These are phyloP conservation scores for Blastobasis adustella DNA, from an alignment of 2,888 invertebrate species.

Conservation along the genomic window DNA sequence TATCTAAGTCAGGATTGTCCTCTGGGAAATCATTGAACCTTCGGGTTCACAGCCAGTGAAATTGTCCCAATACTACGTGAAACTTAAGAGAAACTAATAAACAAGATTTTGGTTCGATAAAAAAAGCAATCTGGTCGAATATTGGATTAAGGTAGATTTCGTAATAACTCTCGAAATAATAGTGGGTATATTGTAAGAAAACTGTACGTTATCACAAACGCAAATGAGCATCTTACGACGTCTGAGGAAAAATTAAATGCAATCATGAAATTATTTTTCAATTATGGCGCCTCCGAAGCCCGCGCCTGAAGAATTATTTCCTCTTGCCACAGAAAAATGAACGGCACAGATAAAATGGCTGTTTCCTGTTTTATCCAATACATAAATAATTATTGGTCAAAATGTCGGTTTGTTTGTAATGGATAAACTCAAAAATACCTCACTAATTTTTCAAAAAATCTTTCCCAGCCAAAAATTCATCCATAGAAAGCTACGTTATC, in stretches of 20 bases:
- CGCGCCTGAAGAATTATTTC: background rate
- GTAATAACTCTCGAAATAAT: background rate
- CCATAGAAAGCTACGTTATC: too few relatives aligned
- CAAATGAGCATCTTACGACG: too few relatives aligned
- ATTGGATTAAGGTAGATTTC: background rate
- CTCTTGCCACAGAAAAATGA: background rate
- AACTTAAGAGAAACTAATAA: background rate
- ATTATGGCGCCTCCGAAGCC: too few relatives aligned
- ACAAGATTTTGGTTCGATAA: background rate
- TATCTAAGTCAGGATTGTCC: slow-evolving; percentile 19
- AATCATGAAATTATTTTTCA: too few relatives aligned
- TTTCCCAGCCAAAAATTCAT: too few relatives aligned
- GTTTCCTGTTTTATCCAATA: too few relatives aligned
- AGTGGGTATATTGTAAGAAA: background rate
- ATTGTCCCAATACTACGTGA: slow-evolving; percentile 1
- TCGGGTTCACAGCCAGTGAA: slow-evolving; percentile 6
- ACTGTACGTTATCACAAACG: background rate
- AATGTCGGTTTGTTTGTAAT: too few relatives aligned
- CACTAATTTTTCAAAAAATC: too few relatives aligned
- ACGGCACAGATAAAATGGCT: background rate
- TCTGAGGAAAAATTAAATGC: background rate
- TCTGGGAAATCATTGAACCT: slow-evolving; percentile 24
- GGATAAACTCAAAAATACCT: too few relatives aligned
- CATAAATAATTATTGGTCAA: too few relatives aligned
- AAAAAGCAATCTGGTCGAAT: background rate